Evolutionary conservation across 2,113 vertebrate species (phyloP).

Genomic region (Nothoprocta perdicaria): DNA sequence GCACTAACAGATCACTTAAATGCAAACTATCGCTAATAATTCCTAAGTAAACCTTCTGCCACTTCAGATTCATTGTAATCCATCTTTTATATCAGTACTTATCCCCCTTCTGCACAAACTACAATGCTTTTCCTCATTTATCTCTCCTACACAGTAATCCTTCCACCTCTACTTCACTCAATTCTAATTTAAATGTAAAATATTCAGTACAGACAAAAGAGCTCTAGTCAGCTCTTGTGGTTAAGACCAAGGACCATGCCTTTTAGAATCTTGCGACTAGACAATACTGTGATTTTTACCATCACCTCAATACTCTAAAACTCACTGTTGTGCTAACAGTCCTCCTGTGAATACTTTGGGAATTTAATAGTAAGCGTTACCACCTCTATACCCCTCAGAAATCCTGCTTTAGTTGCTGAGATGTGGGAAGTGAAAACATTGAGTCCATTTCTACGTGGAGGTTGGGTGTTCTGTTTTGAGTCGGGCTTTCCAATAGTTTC

Average conservation of each 20-base stretch:
- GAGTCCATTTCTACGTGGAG: background rate
- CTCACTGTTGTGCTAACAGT: conserved; percentile 6
- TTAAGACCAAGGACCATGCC: conserved; percentile 27
- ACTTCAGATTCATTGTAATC: conserved; percentile 68
- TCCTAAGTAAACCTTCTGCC: conserved; percentile 63
- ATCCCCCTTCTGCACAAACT: conserved; percentile 56
- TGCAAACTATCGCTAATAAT: conserved; percentile 67
- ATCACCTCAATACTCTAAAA: conserved; percentile 23
- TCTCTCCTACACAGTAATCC: conserved; percentile 68
- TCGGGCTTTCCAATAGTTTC: background rate
- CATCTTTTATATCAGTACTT: conserved; percentile 68
- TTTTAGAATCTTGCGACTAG: conserved; percentile 50
- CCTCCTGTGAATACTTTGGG: conserved; percentile 19
- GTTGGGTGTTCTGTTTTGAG: conserved; percentile 14
- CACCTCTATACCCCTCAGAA: background rate
- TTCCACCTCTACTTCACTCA: conserved; percentile 69
- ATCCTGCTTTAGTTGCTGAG: background rate
- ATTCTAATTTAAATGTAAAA: conserved; percentile 75
- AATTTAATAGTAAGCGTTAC: conserved; percentile 10
- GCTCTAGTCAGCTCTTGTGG: conserved; percentile 28
- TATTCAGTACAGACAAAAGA: conserved; percentile 61
- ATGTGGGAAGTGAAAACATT: background rate
- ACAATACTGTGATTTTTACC: conserved; percentile 35
- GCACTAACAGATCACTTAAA: conserved; percentile 67
- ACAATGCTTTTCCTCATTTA: conserved; percentile 61